Conservation (phyloP, 2,888 invertebrate species). For the Pristionchus arcanus region DNA sequence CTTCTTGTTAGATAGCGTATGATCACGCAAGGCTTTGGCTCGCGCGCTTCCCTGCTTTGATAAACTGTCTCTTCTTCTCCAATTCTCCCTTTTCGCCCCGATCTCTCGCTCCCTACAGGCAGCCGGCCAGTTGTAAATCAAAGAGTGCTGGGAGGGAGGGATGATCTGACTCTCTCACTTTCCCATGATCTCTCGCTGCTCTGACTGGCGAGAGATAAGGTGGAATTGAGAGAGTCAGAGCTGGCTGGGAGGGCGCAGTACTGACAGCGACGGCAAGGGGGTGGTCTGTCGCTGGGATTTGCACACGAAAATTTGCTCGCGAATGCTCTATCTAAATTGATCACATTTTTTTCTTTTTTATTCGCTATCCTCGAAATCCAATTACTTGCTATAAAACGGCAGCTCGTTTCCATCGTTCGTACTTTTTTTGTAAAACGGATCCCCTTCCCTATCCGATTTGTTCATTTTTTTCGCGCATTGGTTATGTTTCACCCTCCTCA, state of each 20-base stretch:
- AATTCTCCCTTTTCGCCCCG: neutral
- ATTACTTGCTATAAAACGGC: too few species aligned
- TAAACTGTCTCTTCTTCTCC: conserved; percentile 26
- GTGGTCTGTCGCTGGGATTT: neutral
- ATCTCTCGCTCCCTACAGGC: conserved; percentile 4
- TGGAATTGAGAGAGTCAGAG: too few species aligned
- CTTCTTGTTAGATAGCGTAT: neutral
- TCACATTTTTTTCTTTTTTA: too few species aligned
- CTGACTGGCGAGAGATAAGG: too few species aligned
- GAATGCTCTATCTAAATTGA: neutral
- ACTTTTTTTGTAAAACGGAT: neutral
- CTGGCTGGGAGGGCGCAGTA: neutral
- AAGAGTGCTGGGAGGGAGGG: neutral
- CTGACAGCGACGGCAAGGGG: conserved; percentile 16
- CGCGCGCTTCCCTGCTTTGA: neutral
- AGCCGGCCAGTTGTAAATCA: conserved; percentile 43
- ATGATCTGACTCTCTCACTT: too few species aligned
- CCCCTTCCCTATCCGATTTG: neutral
- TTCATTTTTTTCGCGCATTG: neutral
- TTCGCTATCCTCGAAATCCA: too few species aligned
- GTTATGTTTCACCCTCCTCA: neutral
- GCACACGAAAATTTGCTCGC: neutral
- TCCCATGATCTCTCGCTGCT: too few species aligned
- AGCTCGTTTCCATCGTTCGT: neutral
- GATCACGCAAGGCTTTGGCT: neutral